phyloP scores from a whole-genome alignment of 2,888 invertebrate genomes.

The Lasioglossum vierecki region DNA sequence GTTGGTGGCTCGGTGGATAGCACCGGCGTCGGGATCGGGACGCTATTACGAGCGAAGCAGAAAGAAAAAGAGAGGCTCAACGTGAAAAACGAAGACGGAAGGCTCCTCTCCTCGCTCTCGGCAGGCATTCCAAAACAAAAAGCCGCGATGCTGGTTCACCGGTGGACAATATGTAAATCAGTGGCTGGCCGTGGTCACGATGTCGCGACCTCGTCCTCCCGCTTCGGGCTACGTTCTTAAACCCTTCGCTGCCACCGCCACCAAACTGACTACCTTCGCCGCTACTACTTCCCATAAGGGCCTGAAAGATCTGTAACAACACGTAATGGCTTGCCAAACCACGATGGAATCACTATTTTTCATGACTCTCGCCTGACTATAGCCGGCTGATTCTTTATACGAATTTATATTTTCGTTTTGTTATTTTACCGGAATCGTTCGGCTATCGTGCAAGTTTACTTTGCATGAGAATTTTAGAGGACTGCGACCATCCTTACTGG shows the following conservation, averaged over 20 bases:
- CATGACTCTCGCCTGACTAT: not conserved
- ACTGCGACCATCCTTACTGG: not conserved
- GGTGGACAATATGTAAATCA: slow-evolving; percentile 84
- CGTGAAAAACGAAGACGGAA: slow-evolving; percentile 61
- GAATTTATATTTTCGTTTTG: not conserved
- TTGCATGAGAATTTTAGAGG: not conserved
- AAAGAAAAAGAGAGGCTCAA: slow-evolving; percentile 48
- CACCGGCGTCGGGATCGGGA: slow-evolving; percentile 77
- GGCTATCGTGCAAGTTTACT: not conserved
- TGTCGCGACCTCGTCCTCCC: slow-evolving; percentile 83
- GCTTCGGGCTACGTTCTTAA: slow-evolving; percentile 73
- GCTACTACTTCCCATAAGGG: slow-evolving; percentile 76
- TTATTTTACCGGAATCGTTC: not conserved
- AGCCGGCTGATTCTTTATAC: not conserved
- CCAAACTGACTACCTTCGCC: slow-evolving; percentile 68
- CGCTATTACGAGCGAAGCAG: slow-evolving; percentile 78
- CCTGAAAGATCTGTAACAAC: slow-evolving; percentile 77
- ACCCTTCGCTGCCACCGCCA: slow-evolving; percentile 72
- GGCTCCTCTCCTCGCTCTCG: slow-evolving; percentile 67
- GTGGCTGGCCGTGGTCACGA: slow-evolving; percentile 83
- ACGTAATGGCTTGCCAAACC: slow-evolving; percentile 73
- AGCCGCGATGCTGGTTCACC: slow-evolving; percentile 80
- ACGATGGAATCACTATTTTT: slow-evolving; percentile 12
- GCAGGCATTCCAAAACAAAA: slow-evolving; percentile 83
- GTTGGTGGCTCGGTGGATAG: slow-evolving; percentile 82